phyloP scores from a whole-genome alignment of 1,140 invertebrate genomes.

The Sipha flava region DNA sequence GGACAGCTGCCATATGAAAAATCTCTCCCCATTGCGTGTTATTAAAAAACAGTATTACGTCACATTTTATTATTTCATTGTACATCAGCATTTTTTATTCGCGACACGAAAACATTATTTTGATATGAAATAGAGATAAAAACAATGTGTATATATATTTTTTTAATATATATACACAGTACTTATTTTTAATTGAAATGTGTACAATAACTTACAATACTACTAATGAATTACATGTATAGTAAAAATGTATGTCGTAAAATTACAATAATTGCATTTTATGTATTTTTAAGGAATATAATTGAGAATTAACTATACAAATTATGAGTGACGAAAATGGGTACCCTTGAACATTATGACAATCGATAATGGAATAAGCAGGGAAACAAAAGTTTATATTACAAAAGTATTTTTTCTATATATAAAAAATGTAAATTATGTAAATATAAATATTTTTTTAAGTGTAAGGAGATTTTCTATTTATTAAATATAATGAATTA shows the following conservation, averaged over 20 bases:
- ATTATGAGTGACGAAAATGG: background rate
- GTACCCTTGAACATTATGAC: background rate
- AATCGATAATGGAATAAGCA: background rate
- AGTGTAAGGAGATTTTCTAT: too few relatives aligned
- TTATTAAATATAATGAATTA: too few relatives aligned
- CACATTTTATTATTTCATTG: constrained; percentile 7
- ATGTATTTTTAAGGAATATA: background rate
- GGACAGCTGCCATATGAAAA: constrained; percentile 25
- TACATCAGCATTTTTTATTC: background rate
- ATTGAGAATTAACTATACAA: background rate
- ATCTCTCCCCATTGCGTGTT: constrained; percentile 31
- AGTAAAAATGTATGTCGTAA: background rate
- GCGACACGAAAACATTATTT: constrained; percentile 7
- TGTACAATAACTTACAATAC: background rate
- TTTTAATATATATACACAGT: background rate
- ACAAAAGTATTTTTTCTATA: too few relatives aligned
- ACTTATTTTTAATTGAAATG: background rate
- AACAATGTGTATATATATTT: background rate
- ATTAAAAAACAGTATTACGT: constrained; percentile 20
- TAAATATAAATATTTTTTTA: too few relatives aligned
- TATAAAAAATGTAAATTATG: too few relatives aligned
- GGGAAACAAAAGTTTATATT: background rate
- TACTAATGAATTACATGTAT: background rate
- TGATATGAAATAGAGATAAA: constrained; percentile 7
- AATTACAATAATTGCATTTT: too few relatives aligned